Conservation (phyloP, 2,797 vertebrate genomes). For the Microtus californicus region DNA sequence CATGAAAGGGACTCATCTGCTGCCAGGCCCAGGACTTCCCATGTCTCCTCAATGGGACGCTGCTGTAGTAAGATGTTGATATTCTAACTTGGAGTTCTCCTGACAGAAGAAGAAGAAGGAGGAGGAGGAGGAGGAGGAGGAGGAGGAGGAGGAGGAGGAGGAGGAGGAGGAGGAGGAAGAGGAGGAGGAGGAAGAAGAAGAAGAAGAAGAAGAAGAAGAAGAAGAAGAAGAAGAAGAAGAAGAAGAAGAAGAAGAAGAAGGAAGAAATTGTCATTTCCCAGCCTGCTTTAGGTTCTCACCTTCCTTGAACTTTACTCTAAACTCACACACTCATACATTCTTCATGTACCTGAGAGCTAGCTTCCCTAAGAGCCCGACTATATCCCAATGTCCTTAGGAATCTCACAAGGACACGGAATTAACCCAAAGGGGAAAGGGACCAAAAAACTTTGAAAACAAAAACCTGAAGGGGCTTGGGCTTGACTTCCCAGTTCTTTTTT, state of each 20-base stretch:
- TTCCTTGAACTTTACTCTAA: background rate
- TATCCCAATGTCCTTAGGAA: background rate
- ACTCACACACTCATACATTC: background rate
- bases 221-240: too few species aligned
- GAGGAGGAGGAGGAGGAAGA: background rate
- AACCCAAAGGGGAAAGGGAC: background rate
- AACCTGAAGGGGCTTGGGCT: background rate
- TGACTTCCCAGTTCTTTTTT: background rate
- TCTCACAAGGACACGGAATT: background rate
- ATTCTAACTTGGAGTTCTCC: background rate
- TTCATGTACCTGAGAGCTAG: background rate
- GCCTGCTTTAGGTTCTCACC: background rate
- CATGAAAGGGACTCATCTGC: background rate
- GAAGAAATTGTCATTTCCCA: too few species aligned
- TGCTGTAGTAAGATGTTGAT: background rate
- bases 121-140: too few species aligned
- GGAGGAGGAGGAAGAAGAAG: too few species aligned
- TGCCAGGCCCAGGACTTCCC: background rate
- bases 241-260: too few species aligned
- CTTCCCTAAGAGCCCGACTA: background rate
- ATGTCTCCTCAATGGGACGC: rapidly evolving
- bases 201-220: too few species aligned
- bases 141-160: too few species aligned
- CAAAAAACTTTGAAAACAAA: background rate
- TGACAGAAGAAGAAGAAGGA: background rate